Evolutionary conservation across 1,140 invertebrate genomes (phyloP).

Genomic region (Scaptomyza pallida): DNA sequence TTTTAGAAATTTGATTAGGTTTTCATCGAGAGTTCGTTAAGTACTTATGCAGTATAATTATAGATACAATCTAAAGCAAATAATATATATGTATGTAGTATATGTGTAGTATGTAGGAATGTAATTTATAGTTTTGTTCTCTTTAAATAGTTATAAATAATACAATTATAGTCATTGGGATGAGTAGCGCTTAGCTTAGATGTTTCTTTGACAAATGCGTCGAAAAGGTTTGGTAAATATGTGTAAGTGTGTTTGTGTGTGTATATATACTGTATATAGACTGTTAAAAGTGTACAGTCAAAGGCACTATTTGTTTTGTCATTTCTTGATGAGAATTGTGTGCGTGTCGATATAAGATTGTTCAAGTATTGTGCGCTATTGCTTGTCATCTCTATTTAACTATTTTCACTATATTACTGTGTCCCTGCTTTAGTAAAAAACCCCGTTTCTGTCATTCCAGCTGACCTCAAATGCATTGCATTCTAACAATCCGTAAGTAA

Average conservation of each 20-base stretch:
- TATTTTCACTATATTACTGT: constrained; percentile 69
- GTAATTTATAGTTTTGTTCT: constrained; percentile 43
- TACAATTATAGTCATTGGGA: constrained; percentile 43
- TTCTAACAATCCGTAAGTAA: constrained; percentile 52
- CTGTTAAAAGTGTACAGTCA: constrained; percentile 50
- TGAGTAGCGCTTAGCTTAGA: constrained; percentile 26
- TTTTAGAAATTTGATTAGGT: constrained; percentile 77
- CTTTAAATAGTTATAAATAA: constrained; percentile 30
- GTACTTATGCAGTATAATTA: constrained; percentile 54
- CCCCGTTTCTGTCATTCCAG: constrained; percentile 13
- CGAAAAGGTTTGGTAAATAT: constrained; percentile 12
- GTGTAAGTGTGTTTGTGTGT: constrained; percentile 4
- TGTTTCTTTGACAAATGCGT: background rate
- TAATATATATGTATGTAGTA: constrained; percentile 24
- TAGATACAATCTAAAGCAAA: constrained; percentile 32
- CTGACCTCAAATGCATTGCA: constrained; percentile 14
- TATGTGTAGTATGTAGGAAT: constrained; percentile 59
- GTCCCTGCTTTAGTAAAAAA: constrained; percentile 71
- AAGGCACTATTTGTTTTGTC: constrained; percentile 72
- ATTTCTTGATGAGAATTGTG: constrained; percentile 19
- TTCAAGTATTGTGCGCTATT: constrained; percentile 36
- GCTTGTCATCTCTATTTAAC: constrained; percentile 25
- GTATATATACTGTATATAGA: constrained; percentile 9
- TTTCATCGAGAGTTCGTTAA: constrained; percentile 54
- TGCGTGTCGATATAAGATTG: constrained; percentile 24